phyloP scores from a whole-genome alignment of 1,140 invertebrate species.

The Popillia japonica region DNA sequence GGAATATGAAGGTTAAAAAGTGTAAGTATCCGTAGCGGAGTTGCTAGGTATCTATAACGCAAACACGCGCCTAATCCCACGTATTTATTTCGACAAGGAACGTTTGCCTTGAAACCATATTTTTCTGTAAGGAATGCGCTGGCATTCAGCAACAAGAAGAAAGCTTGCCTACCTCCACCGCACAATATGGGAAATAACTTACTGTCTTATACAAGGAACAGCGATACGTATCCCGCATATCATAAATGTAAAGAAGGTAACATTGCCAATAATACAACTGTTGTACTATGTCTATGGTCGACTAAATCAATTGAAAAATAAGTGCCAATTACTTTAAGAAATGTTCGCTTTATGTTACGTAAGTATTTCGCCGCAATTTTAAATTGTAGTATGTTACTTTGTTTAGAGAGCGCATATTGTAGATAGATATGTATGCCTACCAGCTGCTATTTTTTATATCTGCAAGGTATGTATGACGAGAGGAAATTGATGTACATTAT shows the following conservation, averaged over 20 bases:
- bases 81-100: slow-evolving; percentile 23
- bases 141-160: slow-evolving; percentile 23
- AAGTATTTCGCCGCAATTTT: not conserved
- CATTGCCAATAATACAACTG: not conserved
- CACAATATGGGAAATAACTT: slow-evolving; percentile 15
- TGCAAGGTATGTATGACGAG: no score
- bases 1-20: not conserved
- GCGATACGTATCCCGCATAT: not conserved
- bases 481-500: no score
- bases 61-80: slow-evolving; percentile 24
- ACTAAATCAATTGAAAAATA: not conserved
- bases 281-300: not conserved
- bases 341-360: not conserved
- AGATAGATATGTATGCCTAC: not conserved
- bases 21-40: not conserved
- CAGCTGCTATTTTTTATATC: no score
- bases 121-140: slow-evolving; percentile 20
- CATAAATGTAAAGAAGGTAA: not conserved
- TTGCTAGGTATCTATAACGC: not conserved
- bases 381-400: not conserved
- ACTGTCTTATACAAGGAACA: not conserved
- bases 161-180: slow-evolving; percentile 19
- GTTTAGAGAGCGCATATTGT: not conserved
- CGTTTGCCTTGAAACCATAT: slow-evolving; percentile 18
- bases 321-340: not conserved